Conservation (phyloP, 2,888 invertebrate species). For the Sialis lutaria region DNA sequence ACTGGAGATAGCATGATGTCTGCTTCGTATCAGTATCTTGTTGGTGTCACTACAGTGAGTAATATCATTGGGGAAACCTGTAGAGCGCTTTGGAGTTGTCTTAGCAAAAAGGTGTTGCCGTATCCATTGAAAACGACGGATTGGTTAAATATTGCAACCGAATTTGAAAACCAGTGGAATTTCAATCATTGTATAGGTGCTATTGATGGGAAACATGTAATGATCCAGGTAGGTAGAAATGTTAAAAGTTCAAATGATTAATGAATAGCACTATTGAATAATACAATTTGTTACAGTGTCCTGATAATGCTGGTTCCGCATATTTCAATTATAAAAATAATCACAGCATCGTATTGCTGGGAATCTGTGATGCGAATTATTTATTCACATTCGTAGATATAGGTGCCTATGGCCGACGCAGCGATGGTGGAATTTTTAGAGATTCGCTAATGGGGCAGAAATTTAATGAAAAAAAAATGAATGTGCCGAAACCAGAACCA, state of each 20-base stretch:
- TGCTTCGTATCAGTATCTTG: no score
- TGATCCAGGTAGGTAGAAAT: neutral
- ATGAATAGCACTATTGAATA: neutral
- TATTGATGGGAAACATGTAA: conserved; percentile 1
- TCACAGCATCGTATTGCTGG: conserved; percentile 11
- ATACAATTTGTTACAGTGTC: conserved; percentile 7
- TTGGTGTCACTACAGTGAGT: no score
- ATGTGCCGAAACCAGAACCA: neutral
- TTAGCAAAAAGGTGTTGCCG: no score
- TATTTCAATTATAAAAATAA: conserved; percentile 11
- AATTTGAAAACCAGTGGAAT: no score
- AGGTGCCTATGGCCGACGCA: conserved; percentile 9
- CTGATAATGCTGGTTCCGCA: conserved; percentile 8
- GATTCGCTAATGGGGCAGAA: conserved; percentile 7
- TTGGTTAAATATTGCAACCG: no score
- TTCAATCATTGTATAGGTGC: conserved; percentile 1
- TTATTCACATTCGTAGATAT: conserved; percentile 10
- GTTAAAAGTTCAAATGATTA: neutral
- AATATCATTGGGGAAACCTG: no score
- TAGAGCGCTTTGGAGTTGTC: no score
- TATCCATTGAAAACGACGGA: no score
- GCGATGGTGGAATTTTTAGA: conserved; percentile 10
- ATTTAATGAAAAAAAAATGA: neutral
- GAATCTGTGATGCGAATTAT: conserved; percentile 10
- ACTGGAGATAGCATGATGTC: no score